phyloP scores from a whole-genome alignment of 2,113 vertebrate species.

The Litocranius walleri region DNA sequence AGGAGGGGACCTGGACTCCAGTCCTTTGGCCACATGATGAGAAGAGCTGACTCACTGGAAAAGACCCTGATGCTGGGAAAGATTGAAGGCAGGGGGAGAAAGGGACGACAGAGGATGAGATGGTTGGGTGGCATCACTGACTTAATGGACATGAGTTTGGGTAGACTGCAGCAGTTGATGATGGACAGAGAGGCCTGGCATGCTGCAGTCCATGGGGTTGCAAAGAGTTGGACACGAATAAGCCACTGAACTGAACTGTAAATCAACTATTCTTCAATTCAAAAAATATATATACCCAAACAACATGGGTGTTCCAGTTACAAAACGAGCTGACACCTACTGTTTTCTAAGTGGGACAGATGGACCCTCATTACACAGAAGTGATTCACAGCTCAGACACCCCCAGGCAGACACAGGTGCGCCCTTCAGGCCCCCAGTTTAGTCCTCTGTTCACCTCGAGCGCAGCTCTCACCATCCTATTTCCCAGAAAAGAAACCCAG shows the following conservation, averaged over 20 bases:
- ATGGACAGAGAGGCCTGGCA: neutral
- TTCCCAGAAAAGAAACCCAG: neutral
- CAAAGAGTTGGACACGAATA: neutral
- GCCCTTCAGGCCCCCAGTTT: rapidly evolving
- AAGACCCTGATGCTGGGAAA: no score
- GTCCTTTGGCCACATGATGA: neutral
- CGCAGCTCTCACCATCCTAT: rapidly evolving
- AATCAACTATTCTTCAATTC: neutral
- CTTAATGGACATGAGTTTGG: neutral
- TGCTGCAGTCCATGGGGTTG: neutral
- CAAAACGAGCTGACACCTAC: neutral
- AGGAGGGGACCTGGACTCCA: neutral
- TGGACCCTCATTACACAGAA: rapidly evolving
- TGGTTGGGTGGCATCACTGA: neutral
- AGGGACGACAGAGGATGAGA: neutral
- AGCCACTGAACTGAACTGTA: neutral
- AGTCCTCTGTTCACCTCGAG: rapidly evolving
- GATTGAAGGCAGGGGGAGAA: neutral
- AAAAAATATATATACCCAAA: neutral
- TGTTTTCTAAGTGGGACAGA: neutral
- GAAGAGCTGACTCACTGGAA: neutral
- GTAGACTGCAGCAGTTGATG: neutral
- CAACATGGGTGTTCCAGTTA: neutral
- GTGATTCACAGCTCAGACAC: neutral
- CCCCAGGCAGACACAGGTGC: neutral